Percentiles rank a stretch among this genome's conserved stretches.
Evolutionary conservation across 2,888 invertebrate genomes (phyloP).

Genomic region (Cordilura impudica): DNA sequence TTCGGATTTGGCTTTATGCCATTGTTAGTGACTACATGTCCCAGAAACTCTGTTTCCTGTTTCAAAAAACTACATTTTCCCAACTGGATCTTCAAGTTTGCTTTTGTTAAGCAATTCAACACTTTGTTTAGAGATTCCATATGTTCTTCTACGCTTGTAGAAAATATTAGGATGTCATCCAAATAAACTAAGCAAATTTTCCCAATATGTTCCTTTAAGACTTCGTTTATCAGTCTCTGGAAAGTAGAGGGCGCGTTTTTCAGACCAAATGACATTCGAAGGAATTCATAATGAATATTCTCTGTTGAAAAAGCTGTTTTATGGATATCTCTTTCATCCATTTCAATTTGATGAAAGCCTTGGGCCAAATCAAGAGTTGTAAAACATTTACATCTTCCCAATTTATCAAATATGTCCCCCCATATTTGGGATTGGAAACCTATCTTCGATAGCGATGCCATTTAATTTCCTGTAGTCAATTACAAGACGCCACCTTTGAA

Average conservation of each 20-base stretch:
- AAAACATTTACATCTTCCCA: constrained; percentile 3
- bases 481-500: neutral
- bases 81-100: constrained; percentile 1
- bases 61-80: constrained; percentile 1
- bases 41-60: neutral
- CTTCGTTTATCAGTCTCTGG: too few relatives aligned
- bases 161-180: too few relatives aligned
- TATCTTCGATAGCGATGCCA: neutral
- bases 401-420: neutral
- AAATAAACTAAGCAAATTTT: too few relatives aligned
- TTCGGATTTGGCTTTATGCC: constrained; percentile 10
- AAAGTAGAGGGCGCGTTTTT: neutral
- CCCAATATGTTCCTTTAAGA: too few relatives aligned
- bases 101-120: neutral
- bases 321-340: neutral
- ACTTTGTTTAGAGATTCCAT: too few relatives aligned
- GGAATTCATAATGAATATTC: neutral
- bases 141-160: too few relatives aligned
- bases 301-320: neutral
- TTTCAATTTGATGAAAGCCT: constrained; percentile 15
- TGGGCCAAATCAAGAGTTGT: neutral
- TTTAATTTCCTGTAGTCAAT: neutral
- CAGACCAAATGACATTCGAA: neutral
- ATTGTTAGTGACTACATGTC: neutral
- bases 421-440: neutral